Conservation (phyloP, 92 coral and sea anemone genomes). For the Micromussa lordhowensis region DNA sequence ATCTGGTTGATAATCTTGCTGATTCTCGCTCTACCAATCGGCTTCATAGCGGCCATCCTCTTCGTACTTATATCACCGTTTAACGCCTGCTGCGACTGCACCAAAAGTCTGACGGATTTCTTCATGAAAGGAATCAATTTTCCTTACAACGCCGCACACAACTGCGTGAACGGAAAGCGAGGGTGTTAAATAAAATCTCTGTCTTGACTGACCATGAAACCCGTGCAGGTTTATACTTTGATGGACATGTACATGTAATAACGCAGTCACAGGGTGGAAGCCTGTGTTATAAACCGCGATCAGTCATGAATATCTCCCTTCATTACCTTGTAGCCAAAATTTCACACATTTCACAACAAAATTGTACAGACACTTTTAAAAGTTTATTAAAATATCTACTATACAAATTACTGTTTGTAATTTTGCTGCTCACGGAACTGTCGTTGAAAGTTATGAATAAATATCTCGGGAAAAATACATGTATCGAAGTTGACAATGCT, state of each 20-base stretch:
- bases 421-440: too few relatives aligned
- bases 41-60: constrained; percentile 81
- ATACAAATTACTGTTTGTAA: too few relatives aligned
- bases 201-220: background rate
- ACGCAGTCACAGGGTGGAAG: background rate
- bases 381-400: too few relatives aligned
- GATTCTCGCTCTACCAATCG: constrained; percentile 83
- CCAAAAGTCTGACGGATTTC: constrained; percentile 85
- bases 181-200: constrained; percentile 58
- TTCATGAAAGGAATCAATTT: constrained; percentile 89
- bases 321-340: too few relatives aligned
- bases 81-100: constrained; percentile 90
- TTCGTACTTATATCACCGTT: constrained; percentile 86
- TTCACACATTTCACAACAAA: too few relatives aligned
- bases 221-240: background rate
- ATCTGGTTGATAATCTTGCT: constrained; percentile 87
- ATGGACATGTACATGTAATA: background rate
- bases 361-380: too few relatives aligned
- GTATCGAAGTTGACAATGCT: too few relatives aligned
- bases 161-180: constrained; percentile 80
- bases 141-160: constrained; percentile 81
- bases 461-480: too few relatives aligned
- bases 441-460: too few relatives aligned
- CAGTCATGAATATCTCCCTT: too few relatives aligned
- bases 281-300: background rate